Evolutionary conservation across 2,113 vertebrate genomes (phyloP).

Genomic region (Myanophis thanlyinensis): DNA sequence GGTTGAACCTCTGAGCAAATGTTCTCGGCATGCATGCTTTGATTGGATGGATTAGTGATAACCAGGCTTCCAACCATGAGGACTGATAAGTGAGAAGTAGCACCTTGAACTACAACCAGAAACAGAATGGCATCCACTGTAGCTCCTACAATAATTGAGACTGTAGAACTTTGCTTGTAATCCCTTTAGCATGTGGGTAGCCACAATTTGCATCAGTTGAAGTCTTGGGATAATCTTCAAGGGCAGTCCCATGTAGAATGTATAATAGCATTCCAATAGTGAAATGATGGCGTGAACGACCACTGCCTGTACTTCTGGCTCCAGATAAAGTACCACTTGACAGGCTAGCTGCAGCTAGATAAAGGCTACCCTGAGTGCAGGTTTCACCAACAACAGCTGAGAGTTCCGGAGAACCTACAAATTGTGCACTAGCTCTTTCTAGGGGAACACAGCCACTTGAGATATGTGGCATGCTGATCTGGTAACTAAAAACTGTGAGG

Average conservation of each 20-base stretch:
- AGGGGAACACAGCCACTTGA: not conserved
- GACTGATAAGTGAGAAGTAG: not conserved
- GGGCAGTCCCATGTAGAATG: not conserved
- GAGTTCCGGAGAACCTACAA: not conserved
- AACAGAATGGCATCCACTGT: not conserved
- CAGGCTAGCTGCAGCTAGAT: not conserved
- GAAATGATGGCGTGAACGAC: not conserved
- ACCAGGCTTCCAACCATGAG: not conserved
- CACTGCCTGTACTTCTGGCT: not conserved
- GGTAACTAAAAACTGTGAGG: not conserved
- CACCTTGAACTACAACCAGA: not conserved
- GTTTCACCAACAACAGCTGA: not conserved
- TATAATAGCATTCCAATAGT: not conserved
- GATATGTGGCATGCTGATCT: not conserved
- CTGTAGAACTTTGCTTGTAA: not conserved
- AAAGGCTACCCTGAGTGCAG: not conserved
- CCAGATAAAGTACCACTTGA: not conserved
- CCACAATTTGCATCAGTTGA: not conserved
- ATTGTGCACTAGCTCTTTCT: not conserved
- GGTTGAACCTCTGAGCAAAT: not conserved
- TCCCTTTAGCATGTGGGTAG: not conserved
- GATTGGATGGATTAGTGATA: not conserved
- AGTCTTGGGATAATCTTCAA: not conserved
- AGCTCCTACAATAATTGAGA: not conserved
- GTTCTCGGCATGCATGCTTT: not conserved